Conservation (phyloP, 1,140 invertebrate genomes). For the Nylanderia fulva region DNA sequence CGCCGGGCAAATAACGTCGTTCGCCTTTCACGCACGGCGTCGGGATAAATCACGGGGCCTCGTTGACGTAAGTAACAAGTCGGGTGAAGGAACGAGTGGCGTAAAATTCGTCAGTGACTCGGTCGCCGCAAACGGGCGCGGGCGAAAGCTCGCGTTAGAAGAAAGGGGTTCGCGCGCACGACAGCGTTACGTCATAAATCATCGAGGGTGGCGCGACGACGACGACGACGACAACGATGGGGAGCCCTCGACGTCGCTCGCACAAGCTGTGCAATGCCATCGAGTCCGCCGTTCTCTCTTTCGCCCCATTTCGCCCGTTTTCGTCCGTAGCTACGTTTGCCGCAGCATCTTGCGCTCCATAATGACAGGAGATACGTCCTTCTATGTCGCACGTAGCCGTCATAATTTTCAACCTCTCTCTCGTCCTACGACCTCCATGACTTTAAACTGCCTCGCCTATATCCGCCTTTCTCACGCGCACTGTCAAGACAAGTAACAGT, state of each 20-base stretch:
- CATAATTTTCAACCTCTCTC: constrained; percentile 72
- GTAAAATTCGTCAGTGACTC: constrained; percentile 49
- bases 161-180: constrained; percentile 4
- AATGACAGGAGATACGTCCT: constrained; percentile 63
- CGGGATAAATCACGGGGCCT: constrained; percentile 54
- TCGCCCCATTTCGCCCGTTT: constrained; percentile 52
- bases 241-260: constrained; percentile 57
- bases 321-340: constrained; percentile 37
- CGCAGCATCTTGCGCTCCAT: constrained; percentile 53
- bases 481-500: constrained; percentile 60
- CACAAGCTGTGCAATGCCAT: constrained; percentile 38
- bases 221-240: constrained; percentile 33
- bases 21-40: constrained; percentile 12
- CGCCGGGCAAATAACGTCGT: constrained; percentile 48
- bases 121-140: constrained; percentile 10
- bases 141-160: constrained; percentile 14
- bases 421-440: constrained; percentile 39
- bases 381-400: constrained; percentile 62
- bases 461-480: constrained; percentile 15
- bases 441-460: constrained; percentile 49
- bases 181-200: constrained; percentile 48
- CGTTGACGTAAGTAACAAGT: constrained; percentile 54
- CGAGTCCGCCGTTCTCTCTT: constrained; percentile 33
- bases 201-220: constrained; percentile 15
- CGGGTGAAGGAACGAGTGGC: background rate